phyloP scores from a whole-genome alignment of 2,797 vertebrate genomes.

The Anisognathus igniventris region DNA sequence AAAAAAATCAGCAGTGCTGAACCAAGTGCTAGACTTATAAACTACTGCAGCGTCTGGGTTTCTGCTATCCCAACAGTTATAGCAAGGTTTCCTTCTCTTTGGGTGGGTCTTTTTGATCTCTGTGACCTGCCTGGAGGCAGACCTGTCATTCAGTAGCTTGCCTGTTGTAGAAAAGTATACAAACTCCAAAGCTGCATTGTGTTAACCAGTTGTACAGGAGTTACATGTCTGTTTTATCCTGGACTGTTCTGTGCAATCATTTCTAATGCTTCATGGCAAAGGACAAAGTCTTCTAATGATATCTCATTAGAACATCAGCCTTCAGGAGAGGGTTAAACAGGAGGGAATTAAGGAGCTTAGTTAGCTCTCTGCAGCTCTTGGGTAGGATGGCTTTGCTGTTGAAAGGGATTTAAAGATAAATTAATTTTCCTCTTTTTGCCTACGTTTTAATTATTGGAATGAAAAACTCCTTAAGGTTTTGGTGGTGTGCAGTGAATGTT shows the following conservation, averaged over 20 bases:
- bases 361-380: not conserved
- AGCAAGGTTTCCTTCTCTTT: not conserved
- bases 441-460: slow-evolving; percentile 36
- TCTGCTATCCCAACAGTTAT: not conserved
- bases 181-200: not conserved
- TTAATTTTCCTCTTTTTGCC: not conserved
- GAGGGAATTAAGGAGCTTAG: slow-evolving; percentile 24
- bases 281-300: not conserved
- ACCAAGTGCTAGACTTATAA: not conserved
- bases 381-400: not conserved
- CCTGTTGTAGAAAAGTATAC: not conserved
- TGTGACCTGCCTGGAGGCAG: slow-evolving; percentile 18
- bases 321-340: slow-evolving; percentile 35
- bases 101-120: not conserved
- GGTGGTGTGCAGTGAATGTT: not conserved
- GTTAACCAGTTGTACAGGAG: not conserved
- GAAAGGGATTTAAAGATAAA: slow-evolving; percentile 26
- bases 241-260: not conserved
- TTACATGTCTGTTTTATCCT: not conserved
- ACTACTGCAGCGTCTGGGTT: not conserved
- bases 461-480: not conserved
- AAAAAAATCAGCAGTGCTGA: slow-evolving; percentile 8
- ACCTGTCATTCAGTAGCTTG: not conserved
- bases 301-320: slow-evolving; percentile 14
- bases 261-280: not conserved